Conservation (phyloP, 2,113 vertebrate species). For the Butorides virescens region DNA sequence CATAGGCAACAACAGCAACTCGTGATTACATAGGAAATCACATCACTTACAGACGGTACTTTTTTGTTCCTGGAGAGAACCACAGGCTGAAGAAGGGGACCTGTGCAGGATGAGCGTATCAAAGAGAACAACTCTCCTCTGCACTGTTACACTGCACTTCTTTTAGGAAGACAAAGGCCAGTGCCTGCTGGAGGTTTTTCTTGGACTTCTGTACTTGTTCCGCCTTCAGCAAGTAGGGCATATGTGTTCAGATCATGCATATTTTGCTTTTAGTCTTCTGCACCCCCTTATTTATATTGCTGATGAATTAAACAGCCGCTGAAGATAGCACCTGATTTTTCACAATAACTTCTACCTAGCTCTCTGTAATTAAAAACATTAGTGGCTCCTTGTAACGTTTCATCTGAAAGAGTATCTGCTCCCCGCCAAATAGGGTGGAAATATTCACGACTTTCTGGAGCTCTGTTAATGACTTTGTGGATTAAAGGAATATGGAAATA, state of each 20-base stretch:
- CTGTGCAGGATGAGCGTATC: accelerated
- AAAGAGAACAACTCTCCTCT: not conserved
- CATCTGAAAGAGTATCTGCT: constrained; percentile 11
- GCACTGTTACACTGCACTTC: not conserved
- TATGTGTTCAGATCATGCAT: not conserved
- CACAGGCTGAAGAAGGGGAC: not conserved
- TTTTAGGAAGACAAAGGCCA: not conserved
- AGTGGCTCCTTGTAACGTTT: not conserved
- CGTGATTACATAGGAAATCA: not conserved
- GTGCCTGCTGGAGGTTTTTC: not conserved
- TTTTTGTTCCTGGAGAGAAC: not conserved
- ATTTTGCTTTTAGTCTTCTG: not conserved
- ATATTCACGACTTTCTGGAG: constrained; percentile 24
- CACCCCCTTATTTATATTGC: not conserved
- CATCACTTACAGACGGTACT: not conserved
- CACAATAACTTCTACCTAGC: not conserved
- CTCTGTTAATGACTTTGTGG: not conserved
- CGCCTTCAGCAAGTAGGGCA: not conserved
- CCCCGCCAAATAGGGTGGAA: not conserved
- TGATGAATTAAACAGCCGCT: constrained; percentile 1
- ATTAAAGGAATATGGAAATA: not conserved
- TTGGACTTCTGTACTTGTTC: not conserved
- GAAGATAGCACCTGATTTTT: not conserved
- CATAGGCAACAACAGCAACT: not conserved
- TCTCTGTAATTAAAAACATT: constrained; percentile 66